Evolutionary conservation across 2,797 vertebrate genomes (phyloP), one percentile per base, ranked within the genome.

Genomic region (Peromyscus aztecus): DNA sequence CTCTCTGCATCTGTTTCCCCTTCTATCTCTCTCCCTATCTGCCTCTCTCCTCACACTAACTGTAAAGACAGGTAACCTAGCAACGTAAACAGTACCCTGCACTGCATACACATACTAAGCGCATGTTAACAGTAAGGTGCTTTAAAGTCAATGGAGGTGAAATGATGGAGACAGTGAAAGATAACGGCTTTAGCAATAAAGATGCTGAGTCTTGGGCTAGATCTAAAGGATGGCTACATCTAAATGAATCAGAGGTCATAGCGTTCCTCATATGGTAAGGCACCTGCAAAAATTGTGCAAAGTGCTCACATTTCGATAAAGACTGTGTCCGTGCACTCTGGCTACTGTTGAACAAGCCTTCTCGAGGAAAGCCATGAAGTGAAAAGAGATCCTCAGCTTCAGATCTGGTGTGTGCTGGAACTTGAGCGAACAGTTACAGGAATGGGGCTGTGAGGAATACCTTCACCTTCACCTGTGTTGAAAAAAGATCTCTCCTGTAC

Each of bases 81-180:
- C 21, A 14, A 49, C 57, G 71, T 34, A 92, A 91, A 76, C 9
- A 75, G 14, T 34, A 10, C 6, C 43, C 31, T 69, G 80, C 61
- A 63, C 71, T 75, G 71, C 71, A 71, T 34, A 82, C 4, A 89
- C 40, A n/a, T 23, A 65, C 5, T 12, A 78, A 90, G 17, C 75
- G 69, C 57, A 40, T 67, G 73, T 77, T 21, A 59, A 71, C 0
- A 52, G 31, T 21, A 69, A 23, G 4, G 34, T 91, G 24, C 43
- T 65, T 75, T 69, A 61, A 93, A 94, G 76, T 80, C 73, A 86
- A 75, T 86, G 67, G 37, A 78, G 87, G 34, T 9, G 27, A 94
- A 75, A 71, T 71, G 78, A 91, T 49, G 29, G 57, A 76, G 46
- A 40, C 52, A 87, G n/a, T 19, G 65, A 10, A 73, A 37, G n/a